A percentile compares a stretch with the other conserved stretches of the same genome.
Evolutionary conservation across 2,113 vertebrate species (phyloP).

Genomic region (Nicator chloris): DNA sequence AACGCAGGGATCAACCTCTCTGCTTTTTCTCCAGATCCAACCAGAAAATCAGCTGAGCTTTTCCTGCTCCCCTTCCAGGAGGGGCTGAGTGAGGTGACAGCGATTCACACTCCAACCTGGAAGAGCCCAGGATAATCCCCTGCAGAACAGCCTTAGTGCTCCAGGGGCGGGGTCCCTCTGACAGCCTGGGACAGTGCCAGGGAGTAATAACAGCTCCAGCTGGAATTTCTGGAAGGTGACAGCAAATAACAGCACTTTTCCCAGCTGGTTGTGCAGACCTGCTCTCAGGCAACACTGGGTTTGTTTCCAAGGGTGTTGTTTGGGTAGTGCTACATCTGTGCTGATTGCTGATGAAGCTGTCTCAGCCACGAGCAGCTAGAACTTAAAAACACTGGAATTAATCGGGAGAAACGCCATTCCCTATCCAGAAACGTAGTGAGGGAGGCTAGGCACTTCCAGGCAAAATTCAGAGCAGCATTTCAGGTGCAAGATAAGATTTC

Average conservation of each 20-base stretch:
- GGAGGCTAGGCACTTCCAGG: neutral
- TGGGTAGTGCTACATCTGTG: no score
- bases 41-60: neutral
- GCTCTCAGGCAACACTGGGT: neutral
- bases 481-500: neutral
- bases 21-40: neutral
- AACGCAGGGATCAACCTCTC: neutral
- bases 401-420: neutral
- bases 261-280: neutral
- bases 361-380: neutral
- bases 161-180: neutral
- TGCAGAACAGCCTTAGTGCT: neutral
- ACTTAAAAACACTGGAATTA: neutral
- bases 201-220: neutral
- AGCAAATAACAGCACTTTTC: neutral
- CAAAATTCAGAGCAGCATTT: neutral
- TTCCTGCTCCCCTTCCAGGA: neutral
- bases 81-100: neutral
- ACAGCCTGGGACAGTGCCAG: neutral
- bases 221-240: neutral
- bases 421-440: neutral
- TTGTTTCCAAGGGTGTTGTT: neutral
- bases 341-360: neutral
- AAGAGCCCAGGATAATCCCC: neutral
- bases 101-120: neutral